phyloP scores from a whole-genome alignment of 2,113 vertebrate genomes.

The Nanorana parkeri region DNA sequence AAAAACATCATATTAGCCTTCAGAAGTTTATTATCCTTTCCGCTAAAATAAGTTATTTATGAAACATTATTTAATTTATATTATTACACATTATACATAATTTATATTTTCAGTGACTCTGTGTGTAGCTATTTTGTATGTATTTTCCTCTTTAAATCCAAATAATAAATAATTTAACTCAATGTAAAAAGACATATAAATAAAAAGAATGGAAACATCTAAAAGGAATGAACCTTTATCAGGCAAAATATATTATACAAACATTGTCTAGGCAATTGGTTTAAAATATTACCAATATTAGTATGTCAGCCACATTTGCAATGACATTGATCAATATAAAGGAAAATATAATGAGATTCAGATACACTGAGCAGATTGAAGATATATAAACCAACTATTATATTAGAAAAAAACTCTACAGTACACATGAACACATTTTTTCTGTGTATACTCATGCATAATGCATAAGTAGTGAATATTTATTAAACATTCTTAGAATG shows the following conservation, averaged over 20 bases:
- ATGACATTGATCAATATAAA: constrained; percentile 9
- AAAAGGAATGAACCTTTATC: too few relatives aligned
- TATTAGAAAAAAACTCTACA: constrained; percentile 17
- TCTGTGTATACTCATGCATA: constrained; percentile 16
- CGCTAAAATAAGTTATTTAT: too few relatives aligned
- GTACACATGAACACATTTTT: constrained; percentile 29
- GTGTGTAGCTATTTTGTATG: too few relatives aligned
- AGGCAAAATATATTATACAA: neutral
- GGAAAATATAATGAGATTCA: constrained; percentile 17
- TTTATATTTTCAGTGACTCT: too few relatives aligned
- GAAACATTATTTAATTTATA: too few relatives aligned
- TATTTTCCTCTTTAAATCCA: too few relatives aligned
- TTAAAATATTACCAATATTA: neutral
- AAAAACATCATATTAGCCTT: too few relatives aligned
- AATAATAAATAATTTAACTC: too few relatives aligned
- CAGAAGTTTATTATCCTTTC: too few relatives aligned
- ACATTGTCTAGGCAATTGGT: neutral
- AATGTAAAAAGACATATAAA: too few relatives aligned
- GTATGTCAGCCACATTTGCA: neutral
- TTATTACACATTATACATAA: too few relatives aligned
- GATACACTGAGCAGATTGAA: constrained; percentile 7
- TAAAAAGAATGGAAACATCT: too few relatives aligned
- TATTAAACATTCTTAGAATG: constrained; percentile 11
- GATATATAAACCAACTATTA: neutral
- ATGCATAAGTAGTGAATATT: constrained; percentile 30